Base-by-base conservation (phyloP, 2,113 vertebrate species). In the Tor tambroides region DNA sequence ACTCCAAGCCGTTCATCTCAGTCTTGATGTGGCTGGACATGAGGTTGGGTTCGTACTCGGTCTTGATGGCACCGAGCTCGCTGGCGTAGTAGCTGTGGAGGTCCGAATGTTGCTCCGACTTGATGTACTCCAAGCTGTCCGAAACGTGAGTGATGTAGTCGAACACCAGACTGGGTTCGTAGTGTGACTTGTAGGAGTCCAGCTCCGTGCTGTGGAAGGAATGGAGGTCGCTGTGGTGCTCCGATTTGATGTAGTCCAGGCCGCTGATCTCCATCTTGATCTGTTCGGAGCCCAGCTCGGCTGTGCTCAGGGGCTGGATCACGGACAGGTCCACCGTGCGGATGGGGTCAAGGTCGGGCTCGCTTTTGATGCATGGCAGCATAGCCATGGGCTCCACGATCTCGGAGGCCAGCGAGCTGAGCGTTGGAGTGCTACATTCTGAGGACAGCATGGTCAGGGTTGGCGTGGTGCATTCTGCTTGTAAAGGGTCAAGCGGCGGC, bases 201-300 rank as follows among this genome's bases (percentile, higher is more conserved):
- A 95, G 91, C 88, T 95, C 95, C 0, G 91, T n/a, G 46, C 89
- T 77, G 5, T 94, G 93, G 89, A 93, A 93, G 38, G 92, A 88
- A 78, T 93, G 93, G 0, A 92, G 86, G 61, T 89, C 92, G 26
- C 92, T 85, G 81, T 93, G 93, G 32, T 94, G 95, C 89, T 95
- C 95, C 0, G 95, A 95, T 89, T 95, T 96, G 88, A 96, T 96
- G 92, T 96, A 96, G 87, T 96, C 95, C 1, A 96, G 91, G 41
- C 95, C 95, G 41, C 94, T 95, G 93, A 96, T 95, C 92, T 96
- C 95, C 95, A 96, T 96, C 91, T 95, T 94, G 90, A 96, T 94
- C 90, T 95, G 95, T 17, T 95, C 95, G 1, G 92, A 93, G 72
- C 94, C 94, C 90, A 96, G 93, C 87, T 95, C 95, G 0, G 95